Conservation (phyloP, 2,797 vertebrate species). For the Muscicapa striata region DNA sequence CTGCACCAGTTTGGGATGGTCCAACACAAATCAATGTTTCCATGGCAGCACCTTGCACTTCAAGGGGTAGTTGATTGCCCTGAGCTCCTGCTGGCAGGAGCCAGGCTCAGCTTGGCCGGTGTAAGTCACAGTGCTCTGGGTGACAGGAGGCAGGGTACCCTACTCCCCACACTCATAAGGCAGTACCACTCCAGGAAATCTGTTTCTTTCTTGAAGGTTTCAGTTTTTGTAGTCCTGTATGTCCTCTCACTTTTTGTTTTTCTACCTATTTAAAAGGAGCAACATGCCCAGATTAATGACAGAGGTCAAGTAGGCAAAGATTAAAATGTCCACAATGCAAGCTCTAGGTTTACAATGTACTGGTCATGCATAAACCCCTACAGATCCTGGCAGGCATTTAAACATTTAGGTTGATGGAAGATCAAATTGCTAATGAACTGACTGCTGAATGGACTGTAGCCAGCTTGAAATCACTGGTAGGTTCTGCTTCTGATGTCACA, state of each 20-base stretch:
- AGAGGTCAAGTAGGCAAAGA: conserved; percentile 23
- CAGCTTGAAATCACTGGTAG: conserved; percentile 33
- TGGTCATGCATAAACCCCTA: conserved; percentile 64
- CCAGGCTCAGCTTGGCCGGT: conserved; percentile 8
- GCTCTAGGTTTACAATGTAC: conserved; percentile 51
- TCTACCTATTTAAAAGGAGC: conserved; percentile 64
- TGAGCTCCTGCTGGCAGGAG: neutral
- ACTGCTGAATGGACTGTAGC: conserved; percentile 53
- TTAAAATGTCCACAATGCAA: conserved; percentile 35
- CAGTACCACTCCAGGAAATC: neutral
- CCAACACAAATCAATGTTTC: neutral
- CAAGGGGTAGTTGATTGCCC: neutral
- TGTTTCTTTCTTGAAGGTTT: conserved; percentile 4
- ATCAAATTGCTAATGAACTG: conserved; percentile 22
- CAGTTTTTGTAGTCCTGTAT: neutral
- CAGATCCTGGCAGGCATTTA: conserved; percentile 53
- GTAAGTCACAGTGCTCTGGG: conserved; percentile 55
- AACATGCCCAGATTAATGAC: conserved; percentile 37
- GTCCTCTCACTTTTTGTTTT: conserved; percentile 17
- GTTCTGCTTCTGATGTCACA: conserved; percentile 24
- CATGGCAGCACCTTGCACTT: neutral
- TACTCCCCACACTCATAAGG: conserved; percentile 14
- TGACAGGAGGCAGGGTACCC: conserved; percentile 38
- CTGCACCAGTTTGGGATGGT: conserved; percentile 8
- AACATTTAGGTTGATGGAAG: conserved; percentile 28